phyloP scores from a whole-genome alignment of 1,140 invertebrate species.

The Coelopa frigida region DNA sequence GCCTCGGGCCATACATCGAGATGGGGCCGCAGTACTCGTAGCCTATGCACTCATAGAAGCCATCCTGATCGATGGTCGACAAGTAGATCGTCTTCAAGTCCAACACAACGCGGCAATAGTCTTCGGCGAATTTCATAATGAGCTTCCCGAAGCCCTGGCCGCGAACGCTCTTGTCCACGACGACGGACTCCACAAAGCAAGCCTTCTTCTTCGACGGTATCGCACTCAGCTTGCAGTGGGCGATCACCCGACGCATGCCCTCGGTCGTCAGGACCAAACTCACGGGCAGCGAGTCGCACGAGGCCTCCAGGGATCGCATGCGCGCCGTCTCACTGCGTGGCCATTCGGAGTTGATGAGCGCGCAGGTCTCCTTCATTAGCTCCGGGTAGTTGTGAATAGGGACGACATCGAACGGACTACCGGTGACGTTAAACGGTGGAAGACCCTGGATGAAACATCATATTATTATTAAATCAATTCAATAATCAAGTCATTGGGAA shows the following conservation, averaged over 20 bases:
- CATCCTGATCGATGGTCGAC: slow-evolving; percentile 67
- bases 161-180: slow-evolving; percentile 59
- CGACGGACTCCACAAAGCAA: slow-evolving; percentile 70
- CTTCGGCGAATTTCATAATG: slow-evolving; percentile 61
- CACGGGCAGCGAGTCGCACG: slow-evolving; percentile 63
- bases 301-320: slow-evolving; percentile 60
- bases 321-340: slow-evolving; percentile 66
- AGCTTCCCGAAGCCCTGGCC: slow-evolving; percentile 66
- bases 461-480: background rate
- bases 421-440: slow-evolving; percentile 42
- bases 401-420: slow-evolving; percentile 50
- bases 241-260: slow-evolving; percentile 52
- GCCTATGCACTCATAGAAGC: slow-evolving; percentile 68
- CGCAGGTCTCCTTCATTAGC: slow-evolving; percentile 56
- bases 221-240: slow-evolving; percentile 65
- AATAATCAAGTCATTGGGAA: background rate
- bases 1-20: slow-evolving; percentile 53
- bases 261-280: slow-evolving; percentile 59
- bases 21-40: slow-evolving; percentile 62
- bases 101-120: slow-evolving; percentile 56
- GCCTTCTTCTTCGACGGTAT: slow-evolving; percentile 57
- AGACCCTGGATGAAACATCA: slow-evolving; percentile 31
- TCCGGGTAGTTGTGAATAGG: slow-evolving; percentile 62
- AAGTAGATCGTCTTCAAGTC: slow-evolving; percentile 60
- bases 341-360: slow-evolving; percentile 73